phyloP scores from a whole-genome alignment of 2,888 invertebrate genomes.

The Agrotis segetum region DNA sequence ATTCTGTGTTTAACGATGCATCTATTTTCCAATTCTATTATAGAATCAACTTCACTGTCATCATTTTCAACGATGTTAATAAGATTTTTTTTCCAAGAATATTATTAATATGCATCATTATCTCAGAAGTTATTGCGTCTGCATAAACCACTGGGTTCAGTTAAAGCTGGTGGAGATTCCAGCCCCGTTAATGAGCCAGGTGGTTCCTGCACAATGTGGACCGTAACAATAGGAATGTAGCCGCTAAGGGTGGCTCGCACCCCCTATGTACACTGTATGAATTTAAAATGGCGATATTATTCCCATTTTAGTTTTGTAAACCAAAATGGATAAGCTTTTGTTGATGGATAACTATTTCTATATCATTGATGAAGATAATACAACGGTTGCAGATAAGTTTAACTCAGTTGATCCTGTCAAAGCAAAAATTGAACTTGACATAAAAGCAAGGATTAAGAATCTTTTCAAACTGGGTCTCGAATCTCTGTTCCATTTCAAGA shows the following conservation, averaged over 20 bases:
- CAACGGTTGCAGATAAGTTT: not conserved
- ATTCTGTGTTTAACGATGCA: not conserved
- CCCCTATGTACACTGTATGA: slow-evolving; percentile 66
- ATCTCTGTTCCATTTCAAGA: slow-evolving; percentile 6
- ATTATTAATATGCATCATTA: slow-evolving; percentile 10
- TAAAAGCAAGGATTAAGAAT: slow-evolving; percentile 22
- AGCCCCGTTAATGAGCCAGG: slow-evolving; percentile 86
- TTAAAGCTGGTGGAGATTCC: slow-evolving; percentile 68
- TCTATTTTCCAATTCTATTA: not conserved
- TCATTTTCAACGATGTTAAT: not conserved
- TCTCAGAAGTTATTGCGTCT: slow-evolving; percentile 36
- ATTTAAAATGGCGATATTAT: slow-evolving; percentile 63
- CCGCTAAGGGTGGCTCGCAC: slow-evolving; percentile 75
- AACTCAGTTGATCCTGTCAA: not conserved
- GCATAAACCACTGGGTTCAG: slow-evolving; percentile 61
- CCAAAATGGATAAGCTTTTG: slow-evolving; percentile 36
- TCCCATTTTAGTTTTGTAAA: slow-evolving; percentile 38
- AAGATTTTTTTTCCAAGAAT: not conserved
- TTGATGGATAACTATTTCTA: slow-evolving; percentile 13
- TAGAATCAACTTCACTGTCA: not conserved
- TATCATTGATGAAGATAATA: slow-evolving; percentile 8
- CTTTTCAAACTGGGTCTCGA: slow-evolving; percentile 16
- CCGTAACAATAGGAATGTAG: slow-evolving; percentile 79
- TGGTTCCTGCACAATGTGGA: slow-evolving; percentile 84
- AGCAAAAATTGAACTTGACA: slow-evolving; percentile 19